phyloP scores from a whole-genome alignment of 2,888 invertebrate genomes.

The Diploptera punctata region DNA sequence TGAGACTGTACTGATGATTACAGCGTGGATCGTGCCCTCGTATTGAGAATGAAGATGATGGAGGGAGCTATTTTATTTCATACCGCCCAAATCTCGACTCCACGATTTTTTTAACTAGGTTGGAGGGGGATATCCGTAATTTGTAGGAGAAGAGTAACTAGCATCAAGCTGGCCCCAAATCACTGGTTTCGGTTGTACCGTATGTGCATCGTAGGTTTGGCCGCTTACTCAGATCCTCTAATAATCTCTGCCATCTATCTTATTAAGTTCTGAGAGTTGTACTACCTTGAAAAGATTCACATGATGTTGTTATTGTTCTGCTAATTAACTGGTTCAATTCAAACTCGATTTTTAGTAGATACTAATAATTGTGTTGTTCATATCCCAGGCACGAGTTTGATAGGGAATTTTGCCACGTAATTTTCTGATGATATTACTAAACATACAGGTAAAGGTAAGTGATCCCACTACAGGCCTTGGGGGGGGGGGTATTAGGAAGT shows the following conservation, averaged over 20 bases:
- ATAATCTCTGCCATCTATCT: conserved; percentile 5
- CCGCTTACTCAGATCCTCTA: neutral
- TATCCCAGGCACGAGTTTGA: too few relatives aligned
- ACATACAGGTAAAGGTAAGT: too few relatives aligned
- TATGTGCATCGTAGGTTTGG: neutral
- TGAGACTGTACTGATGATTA: neutral
- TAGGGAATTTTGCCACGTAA: too few relatives aligned
- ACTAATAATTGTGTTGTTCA: too few relatives aligned
- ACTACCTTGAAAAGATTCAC: too few relatives aligned
- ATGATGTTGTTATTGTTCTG: too few relatives aligned
- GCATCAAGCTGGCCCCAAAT: conserved; percentile 1
- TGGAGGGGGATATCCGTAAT: conserved; percentile 9
- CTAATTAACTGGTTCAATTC: too few relatives aligned
- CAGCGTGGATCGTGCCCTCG: neutral
- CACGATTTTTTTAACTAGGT: too few relatives aligned
- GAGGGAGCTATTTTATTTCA: neutral
- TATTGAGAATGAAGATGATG: neutral
- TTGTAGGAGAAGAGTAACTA: conserved; percentile 1
- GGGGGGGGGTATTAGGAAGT: too few relatives aligned
- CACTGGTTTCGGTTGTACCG: conserved; percentile 9
- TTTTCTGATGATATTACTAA: too few relatives aligned
- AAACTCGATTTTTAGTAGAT: too few relatives aligned
- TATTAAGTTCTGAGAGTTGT: conserved; percentile 12
- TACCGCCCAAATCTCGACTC: neutral
- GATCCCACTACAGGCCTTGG: too few relatives aligned